Evolutionary conservation across 2,888 invertebrate species (phyloP).

Genomic region (Gibbula magus): DNA sequence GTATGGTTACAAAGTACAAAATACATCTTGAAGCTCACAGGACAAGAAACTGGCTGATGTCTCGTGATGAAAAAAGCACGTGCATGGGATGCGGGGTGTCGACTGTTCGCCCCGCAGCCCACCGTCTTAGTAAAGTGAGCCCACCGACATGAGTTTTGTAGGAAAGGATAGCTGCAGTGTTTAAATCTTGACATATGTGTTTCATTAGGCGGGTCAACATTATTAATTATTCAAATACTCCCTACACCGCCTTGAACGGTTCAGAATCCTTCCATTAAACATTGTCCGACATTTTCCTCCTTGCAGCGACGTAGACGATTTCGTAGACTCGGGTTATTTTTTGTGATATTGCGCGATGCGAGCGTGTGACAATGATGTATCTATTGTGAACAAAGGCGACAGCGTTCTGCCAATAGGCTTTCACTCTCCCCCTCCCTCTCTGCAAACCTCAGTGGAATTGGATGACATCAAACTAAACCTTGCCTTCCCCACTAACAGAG

Average conservation of each 20-base stretch:
- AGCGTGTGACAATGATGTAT: constrained; percentile 10
- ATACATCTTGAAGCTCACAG: background rate
- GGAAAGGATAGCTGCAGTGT: constrained; percentile 14
- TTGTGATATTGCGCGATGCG: background rate
- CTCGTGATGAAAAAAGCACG: constrained; percentile 5
- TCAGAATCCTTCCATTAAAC: background rate
- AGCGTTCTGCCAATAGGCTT: background rate
- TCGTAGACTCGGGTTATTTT: background rate
- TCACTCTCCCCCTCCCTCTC: background rate
- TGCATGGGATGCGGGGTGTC: background rate
- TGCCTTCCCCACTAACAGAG: background rate
- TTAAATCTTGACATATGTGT: constrained; percentile 18
- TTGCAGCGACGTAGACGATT: background rate
- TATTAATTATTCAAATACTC: background rate
- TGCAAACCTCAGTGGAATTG: constrained; percentile 8
- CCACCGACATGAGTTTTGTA: background rate
- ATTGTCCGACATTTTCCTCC: background rate
- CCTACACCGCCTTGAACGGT: background rate
- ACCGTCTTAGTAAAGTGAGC: background rate
- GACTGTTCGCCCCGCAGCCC: background rate
- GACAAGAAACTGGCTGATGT: background rate
- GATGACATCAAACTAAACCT: background rate
- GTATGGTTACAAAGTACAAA: constrained; percentile 16
- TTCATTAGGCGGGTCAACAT: constrained; percentile 23
- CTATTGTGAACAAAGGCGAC: constrained; percentile 22